Conservation (phyloP, 2,113 vertebrate species). For the Eclectus roratus region DNA sequence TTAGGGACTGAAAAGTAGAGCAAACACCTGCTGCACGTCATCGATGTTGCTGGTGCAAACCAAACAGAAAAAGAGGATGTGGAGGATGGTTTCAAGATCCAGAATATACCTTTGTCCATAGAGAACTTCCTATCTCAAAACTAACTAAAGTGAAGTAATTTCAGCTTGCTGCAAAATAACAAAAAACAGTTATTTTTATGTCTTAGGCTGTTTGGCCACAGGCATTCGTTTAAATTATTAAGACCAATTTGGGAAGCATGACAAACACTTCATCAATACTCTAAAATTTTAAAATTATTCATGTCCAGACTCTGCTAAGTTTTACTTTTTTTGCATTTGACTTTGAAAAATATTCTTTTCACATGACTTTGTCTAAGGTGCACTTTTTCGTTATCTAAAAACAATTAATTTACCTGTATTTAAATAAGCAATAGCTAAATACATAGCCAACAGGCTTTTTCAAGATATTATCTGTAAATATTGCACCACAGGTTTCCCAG, state of each 20-base stretch:
- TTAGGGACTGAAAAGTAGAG: neutral
- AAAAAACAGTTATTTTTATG: neutral
- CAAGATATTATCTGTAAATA: neutral
- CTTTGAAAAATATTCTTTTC: neutral
- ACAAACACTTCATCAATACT: neutral
- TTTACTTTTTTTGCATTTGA: neutral
- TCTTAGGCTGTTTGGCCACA: neutral
- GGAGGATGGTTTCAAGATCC: neutral
- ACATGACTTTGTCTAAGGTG: neutral
- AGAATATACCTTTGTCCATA: neutral
- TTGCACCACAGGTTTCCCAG: neutral
- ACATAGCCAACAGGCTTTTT: neutral
- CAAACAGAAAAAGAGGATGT: neutral
- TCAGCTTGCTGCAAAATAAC: neutral
- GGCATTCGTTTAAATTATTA: neutral
- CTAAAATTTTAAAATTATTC: neutral
- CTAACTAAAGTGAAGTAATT: neutral
- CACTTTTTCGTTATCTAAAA: neutral
- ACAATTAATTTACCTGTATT: neutral
- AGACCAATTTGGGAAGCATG: neutral
- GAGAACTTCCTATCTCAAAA: neutral
- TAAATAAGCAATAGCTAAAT: neutral
- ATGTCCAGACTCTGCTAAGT: neutral
- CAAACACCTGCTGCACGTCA: neutral
- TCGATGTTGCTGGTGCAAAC: fast-evolving